Percentiles rank a stretch among this genome's conserved stretches.
Conservation (phyloP, 2,113 vertebrate genomes). For the Lophotis ruficrista region DNA sequence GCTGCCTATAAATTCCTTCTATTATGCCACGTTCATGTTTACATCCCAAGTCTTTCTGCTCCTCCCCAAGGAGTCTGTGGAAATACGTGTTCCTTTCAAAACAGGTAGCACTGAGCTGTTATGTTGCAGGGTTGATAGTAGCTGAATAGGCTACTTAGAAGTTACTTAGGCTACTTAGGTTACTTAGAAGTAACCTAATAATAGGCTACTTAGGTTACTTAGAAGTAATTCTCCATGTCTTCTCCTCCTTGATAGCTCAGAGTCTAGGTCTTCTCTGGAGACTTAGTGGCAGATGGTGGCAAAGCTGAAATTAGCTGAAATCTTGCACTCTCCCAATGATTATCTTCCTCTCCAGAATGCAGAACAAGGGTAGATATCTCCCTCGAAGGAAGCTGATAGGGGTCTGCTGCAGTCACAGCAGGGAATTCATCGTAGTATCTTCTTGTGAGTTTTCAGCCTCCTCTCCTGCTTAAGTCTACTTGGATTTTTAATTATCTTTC, state of each 20-base stretch:
- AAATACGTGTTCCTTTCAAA: background rate
- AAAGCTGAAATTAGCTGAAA: constrained; percentile 51
- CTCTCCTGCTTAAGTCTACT: constrained; percentile 6
- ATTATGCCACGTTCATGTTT: background rate
- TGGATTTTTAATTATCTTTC: constrained; percentile 63
- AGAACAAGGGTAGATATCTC: background rate
- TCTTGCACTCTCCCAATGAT: background rate
- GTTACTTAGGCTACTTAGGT: too few species aligned
- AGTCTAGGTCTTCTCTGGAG: constrained; percentile 14
- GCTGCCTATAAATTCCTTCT: background rate
- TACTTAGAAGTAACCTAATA: background rate
- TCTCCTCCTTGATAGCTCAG: constrained; percentile 16
- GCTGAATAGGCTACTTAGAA: constrained; percentile 12
- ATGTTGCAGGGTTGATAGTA: background rate
- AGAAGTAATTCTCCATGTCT: constrained; percentile 12
- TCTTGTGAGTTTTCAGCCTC: constrained; percentile 15
- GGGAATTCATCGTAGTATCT: background rate
- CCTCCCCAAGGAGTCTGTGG: background rate
- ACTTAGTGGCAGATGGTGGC: constrained; percentile 24
- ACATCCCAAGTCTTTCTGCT: background rate
- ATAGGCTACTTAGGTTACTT: background rate
- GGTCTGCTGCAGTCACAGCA: background rate
- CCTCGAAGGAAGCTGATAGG: background rate
- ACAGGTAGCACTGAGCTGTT: background rate
- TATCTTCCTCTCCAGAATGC: background rate